Evolutionary conservation across 2,113 vertebrate genomes (phyloP), one percentile per base, ranked within the genome.

Genomic region (Pterocles orientalis): DNA sequence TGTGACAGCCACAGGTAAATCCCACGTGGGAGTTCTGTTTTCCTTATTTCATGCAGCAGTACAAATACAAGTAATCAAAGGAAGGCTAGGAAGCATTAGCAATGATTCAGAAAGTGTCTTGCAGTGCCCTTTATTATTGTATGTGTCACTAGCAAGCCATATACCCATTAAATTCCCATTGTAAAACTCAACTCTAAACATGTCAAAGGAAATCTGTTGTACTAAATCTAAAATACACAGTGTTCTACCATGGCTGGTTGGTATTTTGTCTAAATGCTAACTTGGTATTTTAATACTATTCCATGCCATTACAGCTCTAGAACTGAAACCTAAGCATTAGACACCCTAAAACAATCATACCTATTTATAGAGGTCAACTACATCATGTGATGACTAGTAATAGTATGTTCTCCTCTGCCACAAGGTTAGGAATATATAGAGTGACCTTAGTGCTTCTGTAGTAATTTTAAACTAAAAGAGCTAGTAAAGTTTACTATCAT

Each of bases 1-100:
- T 71, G 18, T 86, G 88, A 95, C 88, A 94, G 53, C 45, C 43
- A 84, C 29, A 65, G 71, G 92, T 91, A 96, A 97, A 86, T 90
- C 82, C 76, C 86, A 48, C 14, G 57, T 48, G 56, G 33, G 82
- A 88, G 64, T 75, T 75, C 56, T 86, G 29, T 56, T 93, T 93
- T 86, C 48, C 36, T 68, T 90, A 47, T 33, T 88, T 90, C 66
- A 71, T 84, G 56, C 33, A 81, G 65, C 65, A 81, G 31, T 83
- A 83, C 39, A 93, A 90, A 60, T 41, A n/a, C 14, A 71, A 36
- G 18, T 66, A 92, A 92, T 75, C 71, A 81, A 88, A 93, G 10
- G 13, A 83, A 90, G 43, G 16, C 68, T 88, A 90, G 28, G 39
- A 84, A 94, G 43, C 60, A 29, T 69, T 58, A 78, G 12, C 53